These are phyloP conservation scores for Cenopis cana DNA, from an alignment of 2,888 invertebrate species.

Conservation along the genomic window DNA sequence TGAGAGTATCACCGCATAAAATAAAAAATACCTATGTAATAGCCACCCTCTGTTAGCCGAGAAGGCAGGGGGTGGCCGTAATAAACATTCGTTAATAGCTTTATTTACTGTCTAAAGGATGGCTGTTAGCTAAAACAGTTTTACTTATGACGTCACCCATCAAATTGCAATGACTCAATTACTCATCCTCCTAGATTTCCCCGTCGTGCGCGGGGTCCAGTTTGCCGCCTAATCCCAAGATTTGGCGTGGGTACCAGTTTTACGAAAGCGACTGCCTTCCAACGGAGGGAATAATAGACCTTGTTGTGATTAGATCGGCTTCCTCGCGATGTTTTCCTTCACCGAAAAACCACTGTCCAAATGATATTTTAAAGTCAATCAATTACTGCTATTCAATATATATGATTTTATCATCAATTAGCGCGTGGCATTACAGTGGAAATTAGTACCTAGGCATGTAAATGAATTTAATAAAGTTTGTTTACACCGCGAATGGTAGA, in stretches of 20 bases:
- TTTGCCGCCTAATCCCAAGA: too few relatives aligned
- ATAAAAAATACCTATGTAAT: slow-evolving; percentile 81
- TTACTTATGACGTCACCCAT: slow-evolving; percentile 45
- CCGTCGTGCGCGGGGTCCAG: too few relatives aligned
- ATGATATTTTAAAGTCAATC: background rate
- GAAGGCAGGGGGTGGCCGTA: slow-evolving; percentile 58
- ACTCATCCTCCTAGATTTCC: background rate
- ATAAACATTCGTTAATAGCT: slow-evolving; percentile 79
- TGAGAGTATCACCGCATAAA: slow-evolving; percentile 80
- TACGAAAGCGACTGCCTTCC: too few relatives aligned
- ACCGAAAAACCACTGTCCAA: too few relatives aligned
- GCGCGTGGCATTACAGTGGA: slow-evolving; percentile 34
- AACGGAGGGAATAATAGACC: too few relatives aligned
- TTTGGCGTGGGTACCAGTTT: too few relatives aligned
- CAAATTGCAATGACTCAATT: slow-evolving; percentile 42
- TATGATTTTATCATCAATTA: slow-evolving; percentile 22
- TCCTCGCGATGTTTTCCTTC: too few relatives aligned
- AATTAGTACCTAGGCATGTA: slow-evolving; percentile 63
- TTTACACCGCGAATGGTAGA: slow-evolving; percentile 67
- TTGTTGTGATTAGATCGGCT: too few relatives aligned
- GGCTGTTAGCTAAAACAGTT: slow-evolving; percentile 47
- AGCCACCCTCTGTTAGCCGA: slow-evolving; percentile 62
- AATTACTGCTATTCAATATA: slow-evolving; percentile 42
- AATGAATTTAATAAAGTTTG: slow-evolving; percentile 71
- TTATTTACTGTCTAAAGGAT: slow-evolving; percentile 63